phyloP scores from a whole-genome alignment of 1,140 invertebrate genomes.

The Eufriesea mexicana region DNA sequence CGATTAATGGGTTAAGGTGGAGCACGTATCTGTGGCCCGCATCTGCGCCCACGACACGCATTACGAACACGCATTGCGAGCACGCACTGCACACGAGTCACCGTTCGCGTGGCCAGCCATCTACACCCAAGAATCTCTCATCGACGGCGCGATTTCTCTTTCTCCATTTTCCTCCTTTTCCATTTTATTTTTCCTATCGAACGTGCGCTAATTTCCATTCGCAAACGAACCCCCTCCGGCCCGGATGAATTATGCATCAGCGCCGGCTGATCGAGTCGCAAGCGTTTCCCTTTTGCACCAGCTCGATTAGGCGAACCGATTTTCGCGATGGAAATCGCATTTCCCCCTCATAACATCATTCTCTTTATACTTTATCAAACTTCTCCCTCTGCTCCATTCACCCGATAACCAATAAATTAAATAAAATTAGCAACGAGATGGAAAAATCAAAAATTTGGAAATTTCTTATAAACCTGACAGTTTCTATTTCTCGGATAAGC shows the following conservation, averaged over 20 bases:
- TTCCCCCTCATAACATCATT: too few species aligned
- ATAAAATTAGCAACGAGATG: too few species aligned
- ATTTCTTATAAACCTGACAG: too few species aligned
- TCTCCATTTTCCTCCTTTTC: too few species aligned
- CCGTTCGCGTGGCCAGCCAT: not conserved
- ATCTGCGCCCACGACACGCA: constrained; percentile 16
- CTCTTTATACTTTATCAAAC: too few species aligned
- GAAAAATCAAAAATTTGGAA: too few species aligned
- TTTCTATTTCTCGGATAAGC: too few species aligned
- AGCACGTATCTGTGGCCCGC: constrained; percentile 15
- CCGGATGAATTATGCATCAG: constrained; percentile 2
- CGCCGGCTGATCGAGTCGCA: not conserved
- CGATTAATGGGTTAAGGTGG: constrained; percentile 17
- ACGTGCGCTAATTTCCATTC: not conserved
- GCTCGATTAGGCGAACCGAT: not conserved
- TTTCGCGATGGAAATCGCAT: not conserved
- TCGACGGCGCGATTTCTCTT: not conserved
- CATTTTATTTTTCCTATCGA: not conserved
- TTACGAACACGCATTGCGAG: not conserved
- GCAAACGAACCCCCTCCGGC: not conserved
- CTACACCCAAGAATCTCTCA: not conserved
- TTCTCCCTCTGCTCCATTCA: too few species aligned
- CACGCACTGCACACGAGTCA: not conserved
- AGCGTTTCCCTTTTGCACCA: not conserved
- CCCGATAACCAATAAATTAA: too few species aligned